Percentiles rank a stretch among this genome's conserved stretches.
Evolutionary conservation across 2,797 vertebrate species (phyloP).

Genomic region (Epinephelus coioides): DNA sequence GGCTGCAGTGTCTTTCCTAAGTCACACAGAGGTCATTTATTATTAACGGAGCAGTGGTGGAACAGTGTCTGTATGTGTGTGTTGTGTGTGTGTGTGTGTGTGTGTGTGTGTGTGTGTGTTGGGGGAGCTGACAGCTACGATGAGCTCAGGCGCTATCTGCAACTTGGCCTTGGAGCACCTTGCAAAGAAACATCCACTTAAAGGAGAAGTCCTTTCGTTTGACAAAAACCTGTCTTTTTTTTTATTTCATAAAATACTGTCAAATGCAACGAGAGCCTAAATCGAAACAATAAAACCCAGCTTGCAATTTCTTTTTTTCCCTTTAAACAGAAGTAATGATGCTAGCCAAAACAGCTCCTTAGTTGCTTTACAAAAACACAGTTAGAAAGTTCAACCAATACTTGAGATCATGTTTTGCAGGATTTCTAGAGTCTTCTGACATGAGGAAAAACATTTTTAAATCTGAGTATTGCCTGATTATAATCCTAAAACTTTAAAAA

Average conservation of each 20-base stretch:
- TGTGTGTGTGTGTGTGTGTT: slow-evolving; percentile 11
- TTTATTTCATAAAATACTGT: background rate
- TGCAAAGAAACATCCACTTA: slow-evolving; percentile 11
- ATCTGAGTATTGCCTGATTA: background rate
- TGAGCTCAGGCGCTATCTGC: slow-evolving; percentile 31
- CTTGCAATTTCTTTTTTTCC: background rate
- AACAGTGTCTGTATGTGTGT: slow-evolving; percentile 39
- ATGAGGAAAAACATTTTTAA: too few relatives aligned
- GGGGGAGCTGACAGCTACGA: slow-evolving; percentile 43
- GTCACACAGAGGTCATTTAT: slow-evolving; percentile 77
- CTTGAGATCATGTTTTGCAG: too few relatives aligned
- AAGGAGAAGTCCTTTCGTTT: background rate
- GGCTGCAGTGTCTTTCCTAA: slow-evolving; percentile 56
- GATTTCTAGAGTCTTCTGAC: too few relatives aligned
- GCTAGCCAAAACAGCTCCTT: too few relatives aligned
- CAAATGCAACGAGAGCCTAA: background rate
- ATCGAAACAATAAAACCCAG: background rate
- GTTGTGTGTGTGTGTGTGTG: slow-evolving; percentile 26
- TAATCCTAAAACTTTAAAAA: background rate
- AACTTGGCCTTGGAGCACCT: slow-evolving; percentile 28
- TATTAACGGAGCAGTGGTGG: slow-evolving; percentile 75
- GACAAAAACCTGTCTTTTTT: background rate
- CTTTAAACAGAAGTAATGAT: background rate
- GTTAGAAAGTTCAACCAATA: too few relatives aligned
- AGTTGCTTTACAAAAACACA: too few relatives aligned